phyloP scores from a whole-genome alignment of 2,888 invertebrate genomes.

The Nysson spinosus region DNA sequence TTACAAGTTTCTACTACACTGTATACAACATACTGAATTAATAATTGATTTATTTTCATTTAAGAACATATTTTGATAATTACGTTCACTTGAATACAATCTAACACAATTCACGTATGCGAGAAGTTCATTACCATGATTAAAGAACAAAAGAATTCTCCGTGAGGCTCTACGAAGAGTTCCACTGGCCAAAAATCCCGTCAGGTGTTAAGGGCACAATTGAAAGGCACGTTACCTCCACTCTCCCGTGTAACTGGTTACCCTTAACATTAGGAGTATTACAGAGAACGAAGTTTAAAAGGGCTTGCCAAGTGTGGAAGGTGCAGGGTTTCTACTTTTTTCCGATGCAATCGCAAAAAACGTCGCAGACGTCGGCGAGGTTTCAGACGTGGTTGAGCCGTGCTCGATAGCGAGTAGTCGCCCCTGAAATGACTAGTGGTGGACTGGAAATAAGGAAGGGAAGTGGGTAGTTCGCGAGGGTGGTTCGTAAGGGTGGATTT shows the following conservation, averaged over 20 bases:
- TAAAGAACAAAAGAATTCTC: too few species aligned
- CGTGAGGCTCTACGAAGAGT: too few species aligned
- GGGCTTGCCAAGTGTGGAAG: slow-evolving; percentile 15
- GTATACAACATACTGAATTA: too few species aligned
- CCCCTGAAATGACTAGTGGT: slow-evolving; percentile 67
- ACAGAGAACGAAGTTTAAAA: background rate
- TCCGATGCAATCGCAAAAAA: slow-evolving; percentile 41
- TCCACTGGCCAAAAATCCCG: too few species aligned
- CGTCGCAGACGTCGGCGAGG: slow-evolving; percentile 39
- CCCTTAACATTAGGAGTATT: slow-evolving; percentile 16
- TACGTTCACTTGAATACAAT: too few species aligned
- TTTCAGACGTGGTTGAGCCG: slow-evolving; percentile 51
- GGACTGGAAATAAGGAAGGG: slow-evolving; percentile 37
- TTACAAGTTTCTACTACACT: too few species aligned
- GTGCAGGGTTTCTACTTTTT: slow-evolving; percentile 19
- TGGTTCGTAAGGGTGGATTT: slow-evolving; percentile 34
- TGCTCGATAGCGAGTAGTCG: slow-evolving; percentile 58
- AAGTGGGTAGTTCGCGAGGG: too few species aligned
- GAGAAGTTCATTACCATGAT: too few species aligned
- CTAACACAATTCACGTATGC: too few species aligned
- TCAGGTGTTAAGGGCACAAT: too few species aligned
- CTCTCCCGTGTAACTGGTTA: slow-evolving; percentile 3
- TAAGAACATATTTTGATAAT: too few species aligned
- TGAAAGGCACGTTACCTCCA: background rate
- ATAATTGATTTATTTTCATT: too few species aligned